Conservation (phyloP, 2,888 invertebrate species). For the Leptura quadrifasciata region DNA sequence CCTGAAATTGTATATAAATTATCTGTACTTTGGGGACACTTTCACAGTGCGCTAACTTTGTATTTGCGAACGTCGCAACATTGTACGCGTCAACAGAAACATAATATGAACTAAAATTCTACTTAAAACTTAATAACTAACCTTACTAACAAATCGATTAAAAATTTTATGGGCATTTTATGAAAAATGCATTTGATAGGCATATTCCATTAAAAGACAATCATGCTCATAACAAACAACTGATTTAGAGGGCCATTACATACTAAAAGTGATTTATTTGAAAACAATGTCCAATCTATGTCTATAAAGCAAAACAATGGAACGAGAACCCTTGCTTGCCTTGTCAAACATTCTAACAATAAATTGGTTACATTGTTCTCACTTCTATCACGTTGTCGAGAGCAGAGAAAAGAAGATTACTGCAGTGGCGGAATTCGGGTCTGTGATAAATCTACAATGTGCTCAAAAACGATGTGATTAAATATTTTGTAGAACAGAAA, state of each 20-base stretch:
- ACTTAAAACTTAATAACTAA: not conserved
- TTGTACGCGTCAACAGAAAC: no score
- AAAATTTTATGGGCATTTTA: not conserved
- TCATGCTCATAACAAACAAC: slow-evolving; percentile 22
- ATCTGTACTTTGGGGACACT: no score
- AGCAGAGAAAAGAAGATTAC: slow-evolving; percentile 46
- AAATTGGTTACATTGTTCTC: slow-evolving; percentile 69
- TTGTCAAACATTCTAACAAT: slow-evolving; percentile 66
- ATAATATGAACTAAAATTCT: not conserved
- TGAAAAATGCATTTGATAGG: slow-evolving; percentile 23
- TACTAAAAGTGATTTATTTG: slow-evolving; percentile 59
- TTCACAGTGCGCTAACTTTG: no score
- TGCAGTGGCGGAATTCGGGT: slow-evolving; percentile 6
- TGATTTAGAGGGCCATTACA: slow-evolving; percentile 32
- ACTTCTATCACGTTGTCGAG: slow-evolving; percentile 52
- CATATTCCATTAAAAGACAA: slow-evolving; percentile 40
- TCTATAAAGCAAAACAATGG: slow-evolving; percentile 63
- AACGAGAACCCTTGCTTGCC: slow-evolving; percentile 65
- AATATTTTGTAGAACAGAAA: no score
- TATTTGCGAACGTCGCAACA: no score
- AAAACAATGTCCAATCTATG: slow-evolving; percentile 68
- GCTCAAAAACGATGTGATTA: not conserved
- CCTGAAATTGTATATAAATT: no score
- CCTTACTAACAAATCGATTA: not conserved
- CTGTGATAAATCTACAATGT: not conserved